Evolutionary conservation across 1,140 invertebrate species (phyloP).

Genomic region (Tetragnatha versicolor): DNA sequence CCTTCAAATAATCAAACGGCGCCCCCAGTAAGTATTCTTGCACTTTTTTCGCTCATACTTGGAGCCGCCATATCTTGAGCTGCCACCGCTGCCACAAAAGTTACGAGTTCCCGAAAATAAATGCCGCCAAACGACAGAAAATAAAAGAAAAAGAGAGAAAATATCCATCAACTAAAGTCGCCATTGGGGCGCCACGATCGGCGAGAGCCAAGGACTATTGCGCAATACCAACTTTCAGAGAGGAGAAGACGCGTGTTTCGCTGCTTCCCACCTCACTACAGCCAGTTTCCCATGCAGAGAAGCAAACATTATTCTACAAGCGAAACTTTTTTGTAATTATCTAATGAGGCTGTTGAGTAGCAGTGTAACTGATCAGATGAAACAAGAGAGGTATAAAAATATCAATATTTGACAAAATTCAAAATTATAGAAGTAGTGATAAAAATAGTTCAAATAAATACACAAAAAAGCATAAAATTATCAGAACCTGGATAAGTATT

Average conservation of each 20-base stretch:
- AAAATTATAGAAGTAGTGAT: no score
- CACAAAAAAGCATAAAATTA: no score
- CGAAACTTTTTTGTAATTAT: no score
- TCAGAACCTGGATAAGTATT: no score
- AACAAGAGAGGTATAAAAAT: no score
- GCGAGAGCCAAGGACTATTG: constrained; percentile 50
- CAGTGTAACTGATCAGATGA: no score
- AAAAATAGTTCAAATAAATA: no score
- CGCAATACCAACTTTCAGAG: constrained; percentile 31
- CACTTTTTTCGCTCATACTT: constrained; percentile 36
- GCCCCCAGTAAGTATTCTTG: constrained; percentile 35
- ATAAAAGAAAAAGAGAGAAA: constrained; percentile 36
- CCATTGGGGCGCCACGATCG: constrained; percentile 46
- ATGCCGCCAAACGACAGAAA: constrained; percentile 49
- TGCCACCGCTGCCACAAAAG: constrained; percentile 41
- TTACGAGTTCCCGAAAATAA: constrained; percentile 54
- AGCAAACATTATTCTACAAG: no score
- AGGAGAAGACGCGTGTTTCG: constrained; percentile 13
- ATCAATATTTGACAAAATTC: no score
- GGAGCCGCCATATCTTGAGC: constrained; percentile 35
- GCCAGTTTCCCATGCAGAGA: no score
- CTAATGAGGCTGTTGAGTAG: no score
- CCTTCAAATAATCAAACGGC: constrained; percentile 45
- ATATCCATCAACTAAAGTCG: constrained; percentile 52
- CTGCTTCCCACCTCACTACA: no score